Base-by-base conservation (phyloP, 2,113 vertebrate genomes). In the Gambusia affinis region DNA sequence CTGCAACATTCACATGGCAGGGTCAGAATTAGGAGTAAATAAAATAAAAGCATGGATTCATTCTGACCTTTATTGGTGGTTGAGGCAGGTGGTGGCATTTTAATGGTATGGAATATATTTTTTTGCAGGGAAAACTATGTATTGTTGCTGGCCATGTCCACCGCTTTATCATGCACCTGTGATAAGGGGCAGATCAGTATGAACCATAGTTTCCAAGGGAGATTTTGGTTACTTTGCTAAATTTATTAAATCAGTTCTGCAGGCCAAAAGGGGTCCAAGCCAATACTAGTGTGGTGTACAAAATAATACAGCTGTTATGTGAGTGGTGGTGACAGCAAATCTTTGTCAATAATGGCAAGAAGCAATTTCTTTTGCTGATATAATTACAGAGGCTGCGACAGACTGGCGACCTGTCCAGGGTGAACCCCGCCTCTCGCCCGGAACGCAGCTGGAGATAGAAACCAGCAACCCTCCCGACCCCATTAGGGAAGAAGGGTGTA, bases 221-320 rank as follows among this genome's bases (percentile, higher is more conserved):
- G 51, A 2, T 57, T 57, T n/a, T 0, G 15, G 17, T 19, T 2
- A 47, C 14, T 17, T 47, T 17, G 17, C 0, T 57, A 8, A 11
- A 57, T 57, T 8, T 57, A 8, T 57, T 24, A 24, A 57, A 57
- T 2, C 24, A 57, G 8, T 10, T 57, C 22, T 57, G 8, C 24
- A 10, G 51, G 8, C 24, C 51, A 57, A 24, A 24, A 24, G 17
- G 44, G 44, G 17, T 47, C 44, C 44, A 47, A 19, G 17, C 17
- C 44, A 47, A 2, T 47, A 19, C 1, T 19, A 47, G 44, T 17
- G 17, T 19, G 4, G 17, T 19, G 44, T 7, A 17, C 61, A 68
- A 83, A 67, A 75, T 77, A 27, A 77, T 78, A 82, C 28, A 8
- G 64, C 60, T 47, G 27, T 30, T 70, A 30, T 51, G 63, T 42